Percentiles rank a stretch among this genome's conserved stretches.
Conservation (phyloP, 2,797 vertebrate species). For the Dermochelys coriacea region DNA sequence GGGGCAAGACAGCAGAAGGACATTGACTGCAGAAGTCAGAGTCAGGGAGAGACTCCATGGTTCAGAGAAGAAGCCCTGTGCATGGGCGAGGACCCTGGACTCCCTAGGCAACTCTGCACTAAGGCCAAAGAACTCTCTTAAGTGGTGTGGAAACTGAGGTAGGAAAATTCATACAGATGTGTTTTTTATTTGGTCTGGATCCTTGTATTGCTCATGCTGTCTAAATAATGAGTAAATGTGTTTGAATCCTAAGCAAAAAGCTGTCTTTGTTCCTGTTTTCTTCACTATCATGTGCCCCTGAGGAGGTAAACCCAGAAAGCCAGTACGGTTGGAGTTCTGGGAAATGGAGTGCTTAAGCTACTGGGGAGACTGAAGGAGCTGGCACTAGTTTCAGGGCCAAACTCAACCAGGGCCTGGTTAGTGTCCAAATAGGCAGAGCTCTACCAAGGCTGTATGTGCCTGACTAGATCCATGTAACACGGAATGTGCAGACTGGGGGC, state of each 20-base stretch:
- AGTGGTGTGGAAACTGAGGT: not conserved
- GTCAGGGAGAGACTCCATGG: too few relatives aligned
- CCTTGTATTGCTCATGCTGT: not conserved
- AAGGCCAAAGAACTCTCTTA: too few relatives aligned
- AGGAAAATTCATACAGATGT: too few relatives aligned
- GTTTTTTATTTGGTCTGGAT: too few relatives aligned
- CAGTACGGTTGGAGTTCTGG: not conserved
- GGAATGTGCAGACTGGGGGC: not conserved
- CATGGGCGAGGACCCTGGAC: too few relatives aligned
- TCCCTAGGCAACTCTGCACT: too few relatives aligned
- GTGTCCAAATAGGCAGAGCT: not conserved
- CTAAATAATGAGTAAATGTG: not conserved
- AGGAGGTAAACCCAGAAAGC: not conserved
- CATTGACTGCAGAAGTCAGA: too few relatives aligned
- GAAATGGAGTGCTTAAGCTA: not conserved
- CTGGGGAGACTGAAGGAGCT: not conserved
- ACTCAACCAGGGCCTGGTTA: not conserved
- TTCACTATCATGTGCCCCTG: not conserved
- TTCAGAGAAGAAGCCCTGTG: too few relatives aligned
- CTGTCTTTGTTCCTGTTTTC: not conserved
- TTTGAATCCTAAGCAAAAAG: not conserved
- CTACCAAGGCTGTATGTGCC: not conserved
- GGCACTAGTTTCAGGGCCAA: not conserved
- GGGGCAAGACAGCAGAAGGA: too few relatives aligned
- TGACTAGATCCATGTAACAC: not conserved